Percentiles rank a stretch among this genome's conserved stretches.
phyloP scores from a whole-genome alignment of 2,888 invertebrate genomes.

The Pardosa pseudoannulata region DNA sequence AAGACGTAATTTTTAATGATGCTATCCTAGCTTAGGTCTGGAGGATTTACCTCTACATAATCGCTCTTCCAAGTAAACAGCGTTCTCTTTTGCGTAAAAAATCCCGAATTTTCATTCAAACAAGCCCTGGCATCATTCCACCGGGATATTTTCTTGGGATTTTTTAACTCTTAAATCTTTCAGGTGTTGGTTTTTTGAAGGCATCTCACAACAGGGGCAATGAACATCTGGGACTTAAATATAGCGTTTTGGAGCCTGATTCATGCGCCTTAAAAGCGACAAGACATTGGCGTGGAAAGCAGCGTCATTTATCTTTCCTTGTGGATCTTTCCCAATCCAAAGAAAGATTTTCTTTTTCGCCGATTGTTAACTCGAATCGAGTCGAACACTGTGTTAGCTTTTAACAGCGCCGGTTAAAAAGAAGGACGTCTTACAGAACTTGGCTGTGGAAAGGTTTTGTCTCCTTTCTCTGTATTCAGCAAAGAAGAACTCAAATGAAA shows the following conservation, averaged over 20 bases:
- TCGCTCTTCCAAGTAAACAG: not conserved
- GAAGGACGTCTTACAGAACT: too few species aligned
- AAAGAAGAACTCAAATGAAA: too few species aligned
- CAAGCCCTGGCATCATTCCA: not conserved
- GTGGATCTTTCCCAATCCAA: not conserved
- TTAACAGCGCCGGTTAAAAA: too few species aligned
- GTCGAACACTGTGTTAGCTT: too few species aligned
- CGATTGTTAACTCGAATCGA: too few species aligned
- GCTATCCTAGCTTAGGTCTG: not conserved
- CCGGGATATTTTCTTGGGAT: not conserved
- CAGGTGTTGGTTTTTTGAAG: constrained; percentile 11
- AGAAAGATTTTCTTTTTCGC: not conserved
- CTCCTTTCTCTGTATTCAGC: too few species aligned
- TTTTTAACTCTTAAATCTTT: constrained; percentile 7
- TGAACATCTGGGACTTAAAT: constrained; percentile 7
- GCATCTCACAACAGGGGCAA: not conserved
- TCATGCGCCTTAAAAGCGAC: constrained; percentile 3
- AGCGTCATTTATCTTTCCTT: not conserved
- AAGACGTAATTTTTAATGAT: not conserved
- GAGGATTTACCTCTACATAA: not conserved
- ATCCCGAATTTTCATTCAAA: not conserved
- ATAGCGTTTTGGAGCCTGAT: not conserved
- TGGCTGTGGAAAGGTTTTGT: too few species aligned
- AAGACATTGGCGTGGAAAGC: not conserved
- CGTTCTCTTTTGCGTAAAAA: not conserved